Evolutionary conservation across 1,140 invertebrate genomes (phyloP), one percentile per base, ranked within the genome.

Genomic region (Drosophila kepulauana): DNA sequence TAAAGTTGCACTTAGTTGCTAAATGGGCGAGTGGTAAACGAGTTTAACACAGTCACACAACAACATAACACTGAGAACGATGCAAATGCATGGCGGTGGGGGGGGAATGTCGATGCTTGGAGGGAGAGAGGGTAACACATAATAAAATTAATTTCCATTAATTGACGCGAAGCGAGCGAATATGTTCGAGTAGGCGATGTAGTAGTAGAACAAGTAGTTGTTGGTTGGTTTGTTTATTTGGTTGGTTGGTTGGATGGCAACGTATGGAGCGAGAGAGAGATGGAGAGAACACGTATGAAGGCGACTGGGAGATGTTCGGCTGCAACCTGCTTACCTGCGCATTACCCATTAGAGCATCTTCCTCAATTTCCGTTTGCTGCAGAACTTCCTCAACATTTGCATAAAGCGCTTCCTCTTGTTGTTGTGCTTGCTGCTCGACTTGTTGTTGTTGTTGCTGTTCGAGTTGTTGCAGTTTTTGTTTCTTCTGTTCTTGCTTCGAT

Each of bases 1-100:
- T 71, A 82, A 25, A 82, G 66, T 86, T 86, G 82, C 82, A 86
- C 82, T 86, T 87, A 67, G 68, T 81, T 73, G 82, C 76, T 88
- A 88, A 86, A 79, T 77, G 63, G 63, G 48, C 62, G 65, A 46
- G 52, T 56, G 65, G 8, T 43, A 82, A 86, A 88, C 82, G 43
- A 78, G 82, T 88, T 86, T 73, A 79, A 78, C 58, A 80, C 78
- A 77, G 76, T 79, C 52, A 54, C 64, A 77, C 72, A 45, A 52
- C 35, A 15, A 66, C 57, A 70, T 38, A 20, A 35, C 20, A 49
- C 43, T 38, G 30, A 69, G 58, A 35, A 15, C 45, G 43, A 30
- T 41, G 49, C 35, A 38, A 38, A 38, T 38, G 10, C 35, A 8
- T 10, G 35, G 1, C 28, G 48, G 70, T 30, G 51, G 2, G 8